A percentile compares a stretch with the other conserved stretches of the same genome.
Evolutionary conservation across 92 coral and sea anemone genomes (phyloP).

Genomic region (Bergia puertoricense): DNA sequence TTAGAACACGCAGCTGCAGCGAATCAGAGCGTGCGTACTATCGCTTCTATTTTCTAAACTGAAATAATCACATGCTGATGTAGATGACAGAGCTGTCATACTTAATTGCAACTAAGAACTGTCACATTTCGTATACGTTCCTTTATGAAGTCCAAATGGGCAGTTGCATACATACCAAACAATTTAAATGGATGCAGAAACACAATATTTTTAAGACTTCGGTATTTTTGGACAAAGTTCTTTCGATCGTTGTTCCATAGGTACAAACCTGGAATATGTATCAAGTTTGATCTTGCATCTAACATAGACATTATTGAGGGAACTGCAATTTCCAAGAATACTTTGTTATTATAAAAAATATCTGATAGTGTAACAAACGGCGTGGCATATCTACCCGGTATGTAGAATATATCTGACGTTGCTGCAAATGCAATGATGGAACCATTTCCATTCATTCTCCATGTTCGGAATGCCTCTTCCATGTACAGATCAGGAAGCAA

Average conservation of each 20-base stretch:
- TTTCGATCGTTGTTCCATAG: not conserved
- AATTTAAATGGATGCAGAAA: slow-evolving; percentile 10
- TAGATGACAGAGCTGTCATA: no score
- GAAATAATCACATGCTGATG: no score
- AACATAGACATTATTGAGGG: slow-evolving; percentile 44
- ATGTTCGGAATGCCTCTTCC: not conserved
- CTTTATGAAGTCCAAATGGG: not conserved
- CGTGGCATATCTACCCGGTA: not conserved
- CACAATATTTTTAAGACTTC: not conserved
- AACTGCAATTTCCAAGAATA: slow-evolving; percentile 53
- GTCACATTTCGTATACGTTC: not conserved
- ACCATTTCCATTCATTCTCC: slow-evolving; percentile 1
- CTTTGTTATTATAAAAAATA: slow-evolving; percentile 24
- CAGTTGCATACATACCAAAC: not conserved
- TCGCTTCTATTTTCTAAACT: no score
- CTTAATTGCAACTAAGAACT: not conserved
- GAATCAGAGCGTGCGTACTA: no score
- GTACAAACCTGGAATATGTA: slow-evolving; percentile 13
- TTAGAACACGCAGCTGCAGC: no score
- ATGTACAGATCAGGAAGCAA: not conserved
- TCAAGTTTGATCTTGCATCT: slow-evolving; percentile 2
- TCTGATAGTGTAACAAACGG: slow-evolving; percentile 14
- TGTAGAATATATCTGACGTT: slow-evolving; percentile 11
- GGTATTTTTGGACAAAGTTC: not conserved
- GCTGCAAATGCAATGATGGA: not conserved